These are phyloP conservation scores for Acleris sparsana DNA, from an alignment of 2,888 invertebrate genomes.

Conservation along the genomic window DNA sequence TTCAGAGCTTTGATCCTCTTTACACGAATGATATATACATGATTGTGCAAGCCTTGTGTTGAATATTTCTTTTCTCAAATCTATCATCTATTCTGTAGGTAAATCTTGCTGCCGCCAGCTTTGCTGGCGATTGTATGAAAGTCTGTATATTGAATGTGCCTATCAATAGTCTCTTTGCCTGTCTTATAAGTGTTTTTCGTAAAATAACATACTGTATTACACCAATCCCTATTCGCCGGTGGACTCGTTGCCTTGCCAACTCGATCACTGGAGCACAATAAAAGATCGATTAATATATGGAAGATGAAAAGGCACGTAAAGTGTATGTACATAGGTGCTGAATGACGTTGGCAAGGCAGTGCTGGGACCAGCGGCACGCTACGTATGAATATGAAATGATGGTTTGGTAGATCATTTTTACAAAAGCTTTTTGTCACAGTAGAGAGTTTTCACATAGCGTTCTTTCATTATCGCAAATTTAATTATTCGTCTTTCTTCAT, in stretches of 20 bases:
- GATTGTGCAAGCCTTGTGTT: too few species aligned
- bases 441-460: too few species aligned
- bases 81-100: too few species aligned
- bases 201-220: slow-evolving; percentile 45
- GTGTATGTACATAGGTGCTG: slow-evolving; percentile 69
- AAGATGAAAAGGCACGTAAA: slow-evolving; percentile 53
- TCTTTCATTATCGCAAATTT: too few species aligned
- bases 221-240: slow-evolving; percentile 54
- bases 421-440: too few species aligned
- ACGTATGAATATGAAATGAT: slow-evolving; percentile 29
- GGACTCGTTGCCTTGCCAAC: slow-evolving; percentile 72
- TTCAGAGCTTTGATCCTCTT: too few species aligned
- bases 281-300: slow-evolving; percentile 45
- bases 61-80: too few species aligned
- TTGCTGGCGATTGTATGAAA: neutral
- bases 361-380: slow-evolving; percentile 51
- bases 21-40: too few species aligned
- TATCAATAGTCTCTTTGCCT: neutral
- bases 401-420: too few species aligned
- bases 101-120: too few species aligned
- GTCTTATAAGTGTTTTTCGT: slow-evolving; percentile 46
- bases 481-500: too few species aligned
- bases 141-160: neutral
- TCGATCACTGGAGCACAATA: slow-evolving; percentile 73
- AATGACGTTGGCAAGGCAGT: slow-evolving; percentile 71